Evolutionary conservation across 2,888 invertebrate genomes (phyloP).

Genomic region (Papilio demoleus): DNA sequence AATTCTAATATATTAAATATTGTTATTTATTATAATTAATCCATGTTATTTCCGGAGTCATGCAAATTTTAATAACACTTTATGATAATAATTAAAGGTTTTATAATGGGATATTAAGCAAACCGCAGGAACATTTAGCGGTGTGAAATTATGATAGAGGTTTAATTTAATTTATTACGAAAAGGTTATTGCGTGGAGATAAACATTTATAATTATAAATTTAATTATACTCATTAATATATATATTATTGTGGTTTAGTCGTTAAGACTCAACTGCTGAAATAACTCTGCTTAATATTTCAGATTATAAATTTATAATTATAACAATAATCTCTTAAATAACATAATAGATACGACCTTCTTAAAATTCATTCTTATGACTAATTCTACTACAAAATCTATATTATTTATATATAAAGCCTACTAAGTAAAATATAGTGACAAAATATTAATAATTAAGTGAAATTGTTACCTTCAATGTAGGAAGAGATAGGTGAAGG

Average conservation of each 20-base stretch:
- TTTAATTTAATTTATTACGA: neutral
- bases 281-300: too few species aligned
- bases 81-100: constrained; percentile 7
- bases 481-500: neutral
- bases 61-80: neutral
- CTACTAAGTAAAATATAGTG: too few species aligned
- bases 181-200: neutral
- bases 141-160: constrained; percentile 2
- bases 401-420: too few species aligned
- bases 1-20: too few species aligned
- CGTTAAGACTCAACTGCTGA: too few species aligned
- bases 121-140: constrained; percentile 10
- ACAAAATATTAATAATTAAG: neutral
- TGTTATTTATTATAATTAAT: neutral
- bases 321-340: too few species aligned
- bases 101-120: constrained; percentile 6
- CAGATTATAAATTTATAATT: too few species aligned
- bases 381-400: too few species aligned
- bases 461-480: neutral
- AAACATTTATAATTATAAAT: neutral
- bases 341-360: too few species aligned
- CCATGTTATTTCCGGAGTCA: neutral
- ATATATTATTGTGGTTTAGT: neutral
- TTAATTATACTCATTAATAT: neutral
- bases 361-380: too few species aligned